Conservation (phyloP, 23 tunicate species). For the Styela plicata region DNA sequence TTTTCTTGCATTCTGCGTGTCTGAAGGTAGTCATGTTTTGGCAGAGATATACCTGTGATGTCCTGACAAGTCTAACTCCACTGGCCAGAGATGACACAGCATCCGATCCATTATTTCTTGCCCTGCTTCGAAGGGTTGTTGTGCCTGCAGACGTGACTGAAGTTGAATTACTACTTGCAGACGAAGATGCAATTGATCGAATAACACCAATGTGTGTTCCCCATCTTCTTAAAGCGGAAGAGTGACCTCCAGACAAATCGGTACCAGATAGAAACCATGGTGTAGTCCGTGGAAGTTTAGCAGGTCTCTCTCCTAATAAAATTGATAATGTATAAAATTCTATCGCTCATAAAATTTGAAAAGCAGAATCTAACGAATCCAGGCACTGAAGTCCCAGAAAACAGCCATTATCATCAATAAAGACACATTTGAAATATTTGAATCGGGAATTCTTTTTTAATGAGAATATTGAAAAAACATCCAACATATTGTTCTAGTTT, state of each 20-base stretch:
- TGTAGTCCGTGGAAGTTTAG: slow-evolving; percentile 9
- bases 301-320: slow-evolving; percentile 23
- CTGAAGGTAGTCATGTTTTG: too few relatives aligned
- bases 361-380: too few relatives aligned
- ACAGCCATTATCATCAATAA: too few relatives aligned
- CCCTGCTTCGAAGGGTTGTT: slow-evolving; percentile 47
- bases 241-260: slow-evolving; percentile 4
- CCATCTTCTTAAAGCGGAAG: slow-evolving; percentile 44
- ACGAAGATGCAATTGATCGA: slow-evolving; percentile 37
- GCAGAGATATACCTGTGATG: slow-evolving; percentile 75
- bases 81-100: slow-evolving; percentile 28
- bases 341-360: too few relatives aligned
- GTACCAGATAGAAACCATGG: slow-evolving; percentile 27
- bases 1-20: too few relatives aligned
- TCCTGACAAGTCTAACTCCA: slow-evolving; percentile 66
- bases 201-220: slow-evolving; percentile 58
- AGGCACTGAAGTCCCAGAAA: too few relatives aligned
- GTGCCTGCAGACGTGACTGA: slow-evolving; percentile 34
- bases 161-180: not conserved
- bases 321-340: too few relatives aligned
- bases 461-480: too few relatives aligned
- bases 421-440: too few relatives aligned
- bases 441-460: too few relatives aligned
- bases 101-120: slow-evolving; percentile 2
- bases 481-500: too few relatives aligned